These are phyloP conservation scores for Gila orcuttii DNA, from an alignment of 2,113 vertebrate genomes.

Conservation along the genomic window DNA sequence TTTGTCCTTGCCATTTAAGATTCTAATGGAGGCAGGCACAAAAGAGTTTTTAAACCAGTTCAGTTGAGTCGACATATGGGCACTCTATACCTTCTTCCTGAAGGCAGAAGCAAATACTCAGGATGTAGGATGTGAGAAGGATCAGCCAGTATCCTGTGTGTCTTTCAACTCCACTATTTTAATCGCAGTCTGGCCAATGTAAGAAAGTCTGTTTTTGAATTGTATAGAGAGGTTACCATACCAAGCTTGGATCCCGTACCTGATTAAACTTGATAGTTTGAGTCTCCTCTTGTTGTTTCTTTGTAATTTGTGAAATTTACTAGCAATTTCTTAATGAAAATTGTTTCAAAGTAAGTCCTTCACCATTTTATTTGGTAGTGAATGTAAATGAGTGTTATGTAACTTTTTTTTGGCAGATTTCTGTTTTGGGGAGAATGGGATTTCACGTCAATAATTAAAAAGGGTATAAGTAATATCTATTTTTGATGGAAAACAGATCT, in stretches of 20 bases:
- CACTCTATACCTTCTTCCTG: background rate
- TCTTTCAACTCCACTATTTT: no score
- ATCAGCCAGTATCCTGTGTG: background rate
- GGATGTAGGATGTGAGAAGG: background rate
- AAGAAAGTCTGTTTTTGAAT: no score
- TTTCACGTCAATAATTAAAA: conserved; percentile 38
- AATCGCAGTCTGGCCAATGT: no score
- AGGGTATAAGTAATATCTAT: conserved; percentile 20
- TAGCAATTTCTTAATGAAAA: no score
- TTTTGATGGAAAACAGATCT: conserved; percentile 1
- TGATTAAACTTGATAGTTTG: background rate
- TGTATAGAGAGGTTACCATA: no score
- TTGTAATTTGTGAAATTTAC: no score
- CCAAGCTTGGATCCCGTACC: background rate
- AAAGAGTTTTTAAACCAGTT: background rate
- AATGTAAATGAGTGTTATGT: no score
- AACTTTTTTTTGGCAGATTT: background rate
- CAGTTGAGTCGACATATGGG: background rate
- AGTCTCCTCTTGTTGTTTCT: background rate
- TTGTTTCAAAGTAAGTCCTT: no score
- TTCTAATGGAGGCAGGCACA: background rate
- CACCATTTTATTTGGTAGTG: no score
- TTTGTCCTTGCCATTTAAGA: no score
- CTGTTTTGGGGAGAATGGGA: background rate
- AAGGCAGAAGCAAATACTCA: background rate